Percentiles rank a stretch among this genome's conserved stretches.
Evolutionary conservation across 2,113 vertebrate genomes (phyloP).

Genomic region (Neotoma lepida): DNA sequence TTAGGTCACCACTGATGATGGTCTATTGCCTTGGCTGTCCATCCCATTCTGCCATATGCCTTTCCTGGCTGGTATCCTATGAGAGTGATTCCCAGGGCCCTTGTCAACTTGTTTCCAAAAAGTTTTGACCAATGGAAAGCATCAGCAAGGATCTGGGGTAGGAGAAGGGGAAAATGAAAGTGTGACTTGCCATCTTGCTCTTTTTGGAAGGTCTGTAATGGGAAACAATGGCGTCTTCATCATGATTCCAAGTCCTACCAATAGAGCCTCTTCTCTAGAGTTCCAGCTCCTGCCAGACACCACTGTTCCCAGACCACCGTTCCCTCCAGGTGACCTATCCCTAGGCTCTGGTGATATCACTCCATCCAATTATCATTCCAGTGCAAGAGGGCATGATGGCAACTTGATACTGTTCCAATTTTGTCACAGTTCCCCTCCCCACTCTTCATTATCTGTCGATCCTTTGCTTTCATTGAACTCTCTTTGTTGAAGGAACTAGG

Average conservation of each 20-base stretch:
- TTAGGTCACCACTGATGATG: neutral
- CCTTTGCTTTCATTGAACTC: neutral
- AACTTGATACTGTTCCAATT: neutral
- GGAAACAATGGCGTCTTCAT: neutral
- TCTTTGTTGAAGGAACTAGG: neutral
- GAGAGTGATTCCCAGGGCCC: neutral
- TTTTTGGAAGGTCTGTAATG: neutral
- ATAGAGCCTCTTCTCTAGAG: neutral
- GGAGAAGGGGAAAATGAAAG: neutral
- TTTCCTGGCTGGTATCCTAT: neutral
- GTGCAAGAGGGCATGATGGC: fast-evolving
- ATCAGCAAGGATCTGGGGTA: neutral
- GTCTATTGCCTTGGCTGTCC: neutral
- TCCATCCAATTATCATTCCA: neutral
- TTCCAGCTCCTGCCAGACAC: neutral
- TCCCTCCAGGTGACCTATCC: neutral
- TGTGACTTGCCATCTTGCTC: neutral
- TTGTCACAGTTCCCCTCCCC: neutral
- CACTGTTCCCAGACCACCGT: neutral
- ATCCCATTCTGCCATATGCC: neutral
- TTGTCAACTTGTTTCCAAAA: neutral
- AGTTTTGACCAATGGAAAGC: neutral
- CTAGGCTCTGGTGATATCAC: neutral
- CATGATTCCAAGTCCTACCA: neutral
- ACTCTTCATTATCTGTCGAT: neutral